These are phyloP conservation scores for Andrena camellia DNA, from an alignment of 2,888 invertebrate species.

Conservation along the genomic window DNA sequence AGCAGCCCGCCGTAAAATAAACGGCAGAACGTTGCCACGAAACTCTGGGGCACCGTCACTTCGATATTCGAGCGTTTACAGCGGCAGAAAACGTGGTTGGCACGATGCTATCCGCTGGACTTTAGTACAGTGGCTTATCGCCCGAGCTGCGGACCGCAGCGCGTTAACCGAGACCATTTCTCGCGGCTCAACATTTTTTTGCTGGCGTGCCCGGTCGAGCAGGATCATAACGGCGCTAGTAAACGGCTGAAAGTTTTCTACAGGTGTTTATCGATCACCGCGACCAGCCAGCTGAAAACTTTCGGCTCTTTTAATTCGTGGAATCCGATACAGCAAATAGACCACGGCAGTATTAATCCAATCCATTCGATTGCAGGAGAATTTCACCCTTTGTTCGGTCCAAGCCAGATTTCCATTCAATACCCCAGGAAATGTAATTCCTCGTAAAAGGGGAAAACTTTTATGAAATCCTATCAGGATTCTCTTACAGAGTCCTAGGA, in stretches of 20 bases:
- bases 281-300: conserved; percentile 2
- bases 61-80: not conserved
- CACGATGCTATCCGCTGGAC: not conserved
- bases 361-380: not conserved
- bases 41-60: no score
- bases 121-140: not conserved
- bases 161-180: not conserved
- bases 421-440: not conserved
- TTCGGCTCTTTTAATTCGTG: conserved; percentile 5
- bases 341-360: not conserved
- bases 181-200: not conserved
- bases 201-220: not conserved
- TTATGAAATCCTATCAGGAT: not conserved
- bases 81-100: not conserved
- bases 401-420: not conserved
- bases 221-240: not conserved
- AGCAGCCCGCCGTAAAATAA: no score
- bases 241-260: not conserved
- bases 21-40: no score
- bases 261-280: conserved; percentile 27
- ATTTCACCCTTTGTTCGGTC: not conserved
- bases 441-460: not conserved
- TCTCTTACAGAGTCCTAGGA: not conserved
- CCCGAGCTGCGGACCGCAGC: not conserved
- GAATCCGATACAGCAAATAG: conserved; percentile 9